Conservation (phyloP, 2,797 vertebrate genomes). For the Carcharodon carcharias region DNA sequence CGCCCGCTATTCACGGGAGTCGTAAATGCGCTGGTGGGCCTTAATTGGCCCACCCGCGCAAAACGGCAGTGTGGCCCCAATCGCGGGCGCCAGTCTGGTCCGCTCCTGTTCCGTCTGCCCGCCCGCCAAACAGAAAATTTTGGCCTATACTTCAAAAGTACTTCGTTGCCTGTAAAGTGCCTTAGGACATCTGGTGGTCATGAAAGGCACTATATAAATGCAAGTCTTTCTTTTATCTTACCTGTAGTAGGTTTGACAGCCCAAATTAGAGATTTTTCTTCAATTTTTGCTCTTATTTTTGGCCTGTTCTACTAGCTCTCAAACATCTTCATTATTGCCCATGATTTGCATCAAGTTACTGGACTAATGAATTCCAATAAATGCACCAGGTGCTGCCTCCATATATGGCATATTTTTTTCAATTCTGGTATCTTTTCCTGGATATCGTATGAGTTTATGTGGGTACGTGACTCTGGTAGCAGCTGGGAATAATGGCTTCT, state of each 20-base stretch:
- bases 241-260: background rate
- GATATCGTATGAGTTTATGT: background rate
- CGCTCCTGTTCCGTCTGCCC: too few relatives aligned
- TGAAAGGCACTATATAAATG: slow-evolving; percentile 5
- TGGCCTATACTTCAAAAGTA: background rate
- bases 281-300: background rate
- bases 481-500: background rate
- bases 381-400: background rate
- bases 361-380: background rate
- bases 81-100: too few relatives aligned
- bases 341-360: background rate
- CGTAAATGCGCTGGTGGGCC: too few relatives aligned
- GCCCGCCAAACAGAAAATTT: too few relatives aligned
- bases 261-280: background rate
- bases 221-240: background rate
- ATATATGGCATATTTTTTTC: background rate
- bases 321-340: background rate
- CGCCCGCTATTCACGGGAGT: too few relatives aligned
- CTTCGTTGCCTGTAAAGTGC: background rate
- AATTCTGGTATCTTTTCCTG: background rate
- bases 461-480: background rate
- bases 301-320: background rate
- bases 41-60: too few relatives aligned
- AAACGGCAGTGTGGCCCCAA: too few relatives aligned
- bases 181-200: background rate